Percentiles rank a stretch among this genome's conserved stretches.
These are phyloP conservation scores for Carlito syrichta DNA, from an alignment of 2,113 vertebrate species.

Conservation along the genomic window DNA sequence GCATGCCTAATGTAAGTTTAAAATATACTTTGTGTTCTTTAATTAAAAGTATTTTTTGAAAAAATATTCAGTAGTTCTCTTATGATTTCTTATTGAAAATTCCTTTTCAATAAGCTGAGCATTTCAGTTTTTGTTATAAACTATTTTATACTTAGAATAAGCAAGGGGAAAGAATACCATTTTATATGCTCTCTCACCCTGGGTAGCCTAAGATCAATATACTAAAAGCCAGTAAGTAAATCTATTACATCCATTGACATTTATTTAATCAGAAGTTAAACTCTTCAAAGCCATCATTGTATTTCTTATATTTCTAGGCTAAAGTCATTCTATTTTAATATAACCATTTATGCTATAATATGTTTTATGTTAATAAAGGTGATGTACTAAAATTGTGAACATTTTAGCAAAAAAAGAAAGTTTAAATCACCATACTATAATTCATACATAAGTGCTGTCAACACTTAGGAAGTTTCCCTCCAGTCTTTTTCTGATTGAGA, in stretches of 20 bases:
- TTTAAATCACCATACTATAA: neutral
- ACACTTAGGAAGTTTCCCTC: neutral
- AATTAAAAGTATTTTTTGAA: neutral
- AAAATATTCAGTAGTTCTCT: neutral
- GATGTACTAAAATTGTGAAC: neutral
- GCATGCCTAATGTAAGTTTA: neutral
- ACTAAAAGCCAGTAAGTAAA: neutral
- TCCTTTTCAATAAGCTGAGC: neutral
- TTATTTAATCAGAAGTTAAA: neutral
- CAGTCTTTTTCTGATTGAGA: neutral
- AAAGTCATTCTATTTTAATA: neutral
- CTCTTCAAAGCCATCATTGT: neutral
- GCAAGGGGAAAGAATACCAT: neutral
- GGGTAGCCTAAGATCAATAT: neutral
- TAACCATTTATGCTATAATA: neutral
- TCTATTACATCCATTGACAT: neutral
- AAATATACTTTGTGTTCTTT: neutral
- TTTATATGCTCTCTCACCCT: neutral
- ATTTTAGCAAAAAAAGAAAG: neutral
- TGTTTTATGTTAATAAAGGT: neutral
- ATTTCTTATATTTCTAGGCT: neutral
- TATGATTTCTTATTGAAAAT: neutral
- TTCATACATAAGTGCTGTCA: neutral
- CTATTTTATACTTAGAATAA: neutral
- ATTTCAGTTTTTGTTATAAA: neutral